Evolutionary conservation across 2,797 vertebrate species (phyloP), one percentile per base, ranked within the genome.

Genomic region (Balearica regulorum): DNA sequence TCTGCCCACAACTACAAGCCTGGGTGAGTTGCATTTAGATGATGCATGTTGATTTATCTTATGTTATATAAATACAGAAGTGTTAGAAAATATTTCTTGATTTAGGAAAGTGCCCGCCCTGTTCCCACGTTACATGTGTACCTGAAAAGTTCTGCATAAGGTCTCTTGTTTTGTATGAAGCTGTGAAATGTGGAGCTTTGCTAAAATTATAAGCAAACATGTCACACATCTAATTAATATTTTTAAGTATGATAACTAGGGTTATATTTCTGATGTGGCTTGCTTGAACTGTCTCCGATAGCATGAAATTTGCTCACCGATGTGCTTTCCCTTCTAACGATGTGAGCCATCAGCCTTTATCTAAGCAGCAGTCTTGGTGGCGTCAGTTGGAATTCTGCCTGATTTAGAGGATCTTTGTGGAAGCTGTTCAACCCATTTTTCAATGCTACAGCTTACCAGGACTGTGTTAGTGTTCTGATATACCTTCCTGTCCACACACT

Each of bases 351-450:
- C 37, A 77, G 57, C 49, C 35, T 70, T 91, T 96, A 94, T 91
- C 93, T 93, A 49, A 91, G 82, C 55, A 85, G 79, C 75, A 93
- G 94, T 60, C 83, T 83, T 53, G 51, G 70, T 94, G 95, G 89
- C 66, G 22, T 84, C 83, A 80, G 81, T 66, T 87, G 84, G 96
- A 86, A 86, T 94, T 89, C 49, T 80, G 60, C 37, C 64, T 86
- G 89, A 33, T 94, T 89, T 86, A 89, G 53, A 78, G 33, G 82
- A 79, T 87, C 49, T 92, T 41, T 91, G 64, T 68, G 66, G 71
- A 87, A 91, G 33, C 16, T 49, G 39, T 85, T 54, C 39, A 57
- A 77, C 53, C 25, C 48, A 55, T 76, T 95, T 92, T 76, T 92
- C 64, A 92, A 14, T 46, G 51, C 29, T 55, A 13, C 1, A 1